Percentiles rank a stretch among this genome's conserved stretches.
Conservation (phyloP, 2,797 vertebrate genomes). For the Salarias fasciatus region DNA sequence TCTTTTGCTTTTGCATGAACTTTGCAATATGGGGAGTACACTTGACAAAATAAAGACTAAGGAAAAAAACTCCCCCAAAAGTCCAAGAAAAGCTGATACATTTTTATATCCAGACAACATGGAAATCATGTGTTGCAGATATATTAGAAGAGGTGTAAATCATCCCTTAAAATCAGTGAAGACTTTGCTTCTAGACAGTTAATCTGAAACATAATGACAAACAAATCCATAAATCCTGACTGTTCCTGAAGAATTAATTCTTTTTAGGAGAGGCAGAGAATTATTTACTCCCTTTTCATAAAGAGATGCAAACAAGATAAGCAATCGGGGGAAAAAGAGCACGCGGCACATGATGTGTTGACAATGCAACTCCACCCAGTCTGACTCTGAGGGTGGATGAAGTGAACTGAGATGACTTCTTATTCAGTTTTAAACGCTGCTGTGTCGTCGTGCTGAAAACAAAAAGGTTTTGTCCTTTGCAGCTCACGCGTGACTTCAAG, state of each 20-base stretch:
- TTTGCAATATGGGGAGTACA: too few species aligned
- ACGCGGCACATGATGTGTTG: slow-evolving; percentile 22
- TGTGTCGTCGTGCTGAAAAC: too few species aligned
- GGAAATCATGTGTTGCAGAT: too few species aligned
- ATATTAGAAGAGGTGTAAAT: slow-evolving; percentile 30
- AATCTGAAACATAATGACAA: slow-evolving; percentile 17
- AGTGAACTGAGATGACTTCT: not conserved
- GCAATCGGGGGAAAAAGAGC: slow-evolving; percentile 7
- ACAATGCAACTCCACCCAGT: slow-evolving; percentile 15
- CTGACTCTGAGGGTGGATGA: slow-evolving; percentile 11
- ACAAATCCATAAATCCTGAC: slow-evolving; percentile 24
- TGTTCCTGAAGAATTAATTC: slow-evolving; percentile 10
- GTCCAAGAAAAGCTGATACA: too few species aligned
- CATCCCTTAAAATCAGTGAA: slow-evolving; percentile 16
- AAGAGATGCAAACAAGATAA: slow-evolving; percentile 10
- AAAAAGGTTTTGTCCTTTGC: slow-evolving; percentile 33
- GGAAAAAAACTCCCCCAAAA: too few species aligned
- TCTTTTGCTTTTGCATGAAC: too few species aligned
- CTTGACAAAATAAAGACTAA: too few species aligned
- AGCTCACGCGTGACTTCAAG: slow-evolving; percentile 39
- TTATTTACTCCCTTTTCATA: slow-evolving; percentile 23
- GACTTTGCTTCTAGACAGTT: slow-evolving; percentile 16
- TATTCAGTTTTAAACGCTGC: not conserved
- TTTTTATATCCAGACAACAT: too few species aligned
- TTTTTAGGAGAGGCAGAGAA: slow-evolving; percentile 18